Base-by-base conservation (phyloP, 2,113 vertebrate species). In the Neogobius melanostomus region DNA sequence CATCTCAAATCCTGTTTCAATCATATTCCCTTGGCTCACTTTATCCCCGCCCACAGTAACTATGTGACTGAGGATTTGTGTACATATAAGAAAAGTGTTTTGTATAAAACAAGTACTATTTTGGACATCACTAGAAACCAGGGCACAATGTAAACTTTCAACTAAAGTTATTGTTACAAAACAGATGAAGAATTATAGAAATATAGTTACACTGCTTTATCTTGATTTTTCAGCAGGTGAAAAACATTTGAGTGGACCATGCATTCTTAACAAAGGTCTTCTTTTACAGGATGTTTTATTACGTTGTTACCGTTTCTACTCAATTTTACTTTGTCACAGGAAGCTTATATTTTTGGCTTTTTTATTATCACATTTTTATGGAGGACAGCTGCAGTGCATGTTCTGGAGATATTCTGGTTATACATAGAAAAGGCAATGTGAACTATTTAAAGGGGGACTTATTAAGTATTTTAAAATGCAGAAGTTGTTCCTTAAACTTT, bases 81-180 rank as follows among this genome's bases (percentile, higher is more conserved):
- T 97, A 97, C 91, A 98, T 96, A 96, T 96, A 96, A 91, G 50
- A 94, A 36, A 90, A 95, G 93, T 95, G 94, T 97, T 98, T 98
- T 98, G 95, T 98, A 98, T 95, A 97, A 97, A 66, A 98, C 97
- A 92, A 96, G 82, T 95, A 95, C 96, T 98, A 98, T 99, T 98
- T 98, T 98, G 95, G 93, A 95, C 96, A 92, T 95, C 92, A 93
- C 91, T 93, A 94, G 91, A 94, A 96, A 93, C 92, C 94, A 95
- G 94, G 94, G 95, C 95, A 96, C 95, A 96, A 95, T 94, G 93
- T 93, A 92, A 92, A 89, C 85, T 93, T 93, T 93, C 78, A 93
- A 93, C 87, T 87, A 79, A 88, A 87, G 89, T 91, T 92, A 90
- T 84, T 86, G 82, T 93, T 89, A 91, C 88, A 83, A 91, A 91